Evolutionary conservation across 2,113 vertebrate species (phyloP).

Genomic region (Nothobranchius kuhntae): DNA sequence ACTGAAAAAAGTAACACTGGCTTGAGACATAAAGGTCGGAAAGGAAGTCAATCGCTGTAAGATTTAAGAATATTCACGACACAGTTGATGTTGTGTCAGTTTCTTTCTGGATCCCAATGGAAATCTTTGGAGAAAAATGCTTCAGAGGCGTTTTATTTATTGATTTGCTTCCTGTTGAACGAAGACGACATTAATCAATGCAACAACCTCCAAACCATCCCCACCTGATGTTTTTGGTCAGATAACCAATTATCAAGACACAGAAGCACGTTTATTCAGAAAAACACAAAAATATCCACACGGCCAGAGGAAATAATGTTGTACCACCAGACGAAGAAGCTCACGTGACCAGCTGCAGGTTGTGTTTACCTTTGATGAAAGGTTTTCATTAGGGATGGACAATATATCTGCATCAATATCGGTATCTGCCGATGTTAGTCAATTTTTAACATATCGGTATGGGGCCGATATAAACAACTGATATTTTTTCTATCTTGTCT

Average conservation of each 20-base stretch:
- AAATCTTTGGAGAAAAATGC: slow-evolving; percentile 17
- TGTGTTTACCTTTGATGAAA: slow-evolving; percentile 3
- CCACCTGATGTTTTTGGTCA: slow-evolving; percentile 24
- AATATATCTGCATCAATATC: no score
- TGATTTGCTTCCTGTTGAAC: slow-evolving; percentile 3
- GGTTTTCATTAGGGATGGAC: background rate
- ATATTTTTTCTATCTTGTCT: no score
- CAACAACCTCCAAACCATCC: slow-evolving; percentile 16
- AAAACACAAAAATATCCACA: slow-evolving; percentile 26
- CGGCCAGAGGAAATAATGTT: background rate
- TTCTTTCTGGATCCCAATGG: slow-evolving; percentile 1
- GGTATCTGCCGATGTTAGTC: no score
- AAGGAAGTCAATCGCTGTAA: slow-evolving; percentile 14
- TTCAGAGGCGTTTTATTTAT: slow-evolving; percentile 8
- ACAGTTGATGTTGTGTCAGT: slow-evolving; percentile 3
- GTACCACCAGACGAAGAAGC: slow-evolving; percentile 1
- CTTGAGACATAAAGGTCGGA: slow-evolving; percentile 54
- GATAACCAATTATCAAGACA: slow-evolving; percentile 12
- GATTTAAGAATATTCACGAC: slow-evolving; percentile 1
- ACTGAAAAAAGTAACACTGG: slow-evolving; percentile 15
- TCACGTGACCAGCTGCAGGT: slow-evolving; percentile 24
- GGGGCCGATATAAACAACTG: no score
- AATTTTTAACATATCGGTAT: no score
- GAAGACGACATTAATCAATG: slow-evolving; percentile 22
- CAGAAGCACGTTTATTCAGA: background rate